A percentile compares a stretch with the other conserved stretches of the same genome.
Conservation (phyloP, 2,113 vertebrate species). For the Ptyas mucosa region DNA sequence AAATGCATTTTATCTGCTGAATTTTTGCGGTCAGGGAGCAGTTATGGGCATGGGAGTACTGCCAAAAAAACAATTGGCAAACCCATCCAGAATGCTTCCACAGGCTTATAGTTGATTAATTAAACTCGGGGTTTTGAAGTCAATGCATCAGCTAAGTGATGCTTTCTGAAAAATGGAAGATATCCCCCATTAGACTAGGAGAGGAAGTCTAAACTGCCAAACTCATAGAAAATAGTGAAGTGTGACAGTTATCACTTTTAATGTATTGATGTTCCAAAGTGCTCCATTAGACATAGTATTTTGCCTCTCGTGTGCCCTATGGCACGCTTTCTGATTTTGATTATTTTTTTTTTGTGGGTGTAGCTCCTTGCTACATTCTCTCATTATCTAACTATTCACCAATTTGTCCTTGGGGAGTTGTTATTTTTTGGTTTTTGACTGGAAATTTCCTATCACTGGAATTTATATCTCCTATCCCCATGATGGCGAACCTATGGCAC, state of each 20-base stretch:
- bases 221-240: background rate
- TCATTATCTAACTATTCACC: background rate
- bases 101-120: background rate
- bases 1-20: slow-evolving; percentile 12
- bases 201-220: background rate
- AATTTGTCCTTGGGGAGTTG: background rate
- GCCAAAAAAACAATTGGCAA: slow-evolving; percentile 18
- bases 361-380: background rate
- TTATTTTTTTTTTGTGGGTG: background rate
- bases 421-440: background rate
- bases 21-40: background rate
- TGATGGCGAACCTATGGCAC: too few species aligned
- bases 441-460: background rate
- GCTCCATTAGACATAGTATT: background rate
- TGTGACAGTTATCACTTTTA: background rate
- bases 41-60: background rate
- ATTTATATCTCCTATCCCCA: background rate
- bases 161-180: background rate
- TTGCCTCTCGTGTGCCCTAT: background rate
- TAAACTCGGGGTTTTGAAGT: background rate
- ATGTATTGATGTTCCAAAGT: background rate
- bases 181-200: background rate
- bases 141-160: background rate
- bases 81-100: background rate
- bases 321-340: background rate